Base-by-base conservation (phyloP, 1,140 invertebrate species). In the Stratiolaelaps scimitus region DNA sequence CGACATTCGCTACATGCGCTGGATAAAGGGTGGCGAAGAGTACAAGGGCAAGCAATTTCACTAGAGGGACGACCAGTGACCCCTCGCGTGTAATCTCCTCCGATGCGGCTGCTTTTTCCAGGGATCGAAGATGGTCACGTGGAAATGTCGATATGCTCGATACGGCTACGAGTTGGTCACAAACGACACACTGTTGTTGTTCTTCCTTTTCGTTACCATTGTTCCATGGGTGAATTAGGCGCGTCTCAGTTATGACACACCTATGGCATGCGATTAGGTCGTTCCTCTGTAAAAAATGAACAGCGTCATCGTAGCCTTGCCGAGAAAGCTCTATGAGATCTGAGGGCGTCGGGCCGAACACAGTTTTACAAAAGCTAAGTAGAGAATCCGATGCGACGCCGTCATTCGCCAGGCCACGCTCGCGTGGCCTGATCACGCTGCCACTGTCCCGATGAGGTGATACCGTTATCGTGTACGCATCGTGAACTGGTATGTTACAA, bases 401-500 rank as follows among this genome's bases (percentile, higher is more conserved):
- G 47, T 23, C 28, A 15, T 48, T 28, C 4, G 47, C 19, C 15
- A 48, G 28, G 7, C 15, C 28, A 4, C 19, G 5, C 4, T 4
- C 28, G 15, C 47, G 20, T 28, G 15, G 47, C 28, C 47, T 19
- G 47, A 28, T 15, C 47, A 28, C 28, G 28, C 28, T 4, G 47
- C 28, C 15, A 28, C 47, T 4, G 28, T 48, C 7, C 75, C 76
- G 64, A 73, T 69, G 67, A 77, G 76, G 76, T 29, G 75, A 75
- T 7, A 77, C 74, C 0, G 73, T 73, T 44, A 77, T 71, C 7
- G 76, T 77, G 17, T 74, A 46, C 45, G 73, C 70, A 68, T 77
- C 71, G 1, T 76, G 60, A 1, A 71, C 68, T 15, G 75, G 74
- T 28, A 75, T 69, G 67, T 78, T 78, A 66, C 75, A 71, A 47